Percentiles rank a stretch among this genome's conserved stretches.
phyloP scores from a whole-genome alignment of 2,888 invertebrate species.

The Mesorhabditis spiculigera region DNA sequence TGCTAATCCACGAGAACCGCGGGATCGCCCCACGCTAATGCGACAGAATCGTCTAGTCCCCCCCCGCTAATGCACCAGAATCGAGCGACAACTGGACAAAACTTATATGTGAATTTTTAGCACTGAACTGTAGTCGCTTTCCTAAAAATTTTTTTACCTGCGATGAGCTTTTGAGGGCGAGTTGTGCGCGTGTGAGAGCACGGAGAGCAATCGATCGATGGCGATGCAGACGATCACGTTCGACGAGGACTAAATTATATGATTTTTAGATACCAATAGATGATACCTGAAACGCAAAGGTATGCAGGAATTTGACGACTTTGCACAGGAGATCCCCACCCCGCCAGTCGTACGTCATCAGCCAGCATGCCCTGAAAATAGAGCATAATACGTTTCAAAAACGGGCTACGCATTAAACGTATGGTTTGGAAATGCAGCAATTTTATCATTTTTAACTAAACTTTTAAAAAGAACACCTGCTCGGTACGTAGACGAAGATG shows the following conservation, averaged over 20 bases:
- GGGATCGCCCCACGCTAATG: too few relatives aligned
- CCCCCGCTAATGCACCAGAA: too few relatives aligned
- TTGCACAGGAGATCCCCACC: constrained; percentile 56
- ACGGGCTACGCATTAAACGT: too few relatives aligned
- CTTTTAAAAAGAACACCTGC: constrained; percentile 13
- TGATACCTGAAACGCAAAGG: constrained; percentile 53
- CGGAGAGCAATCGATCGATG: constrained; percentile 53
- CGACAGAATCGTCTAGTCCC: too few relatives aligned
- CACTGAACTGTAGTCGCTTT: too few relatives aligned
- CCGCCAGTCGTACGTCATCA: constrained; percentile 56
- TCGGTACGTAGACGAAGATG: constrained; percentile 56
- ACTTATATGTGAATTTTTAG: too few relatives aligned
- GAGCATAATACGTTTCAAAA: too few relatives aligned
- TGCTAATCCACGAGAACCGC: too few relatives aligned
- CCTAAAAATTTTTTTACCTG: constrained; percentile 9
- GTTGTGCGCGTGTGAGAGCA: constrained; percentile 46
- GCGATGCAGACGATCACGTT: constrained; percentile 59
- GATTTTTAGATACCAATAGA: not conserved
- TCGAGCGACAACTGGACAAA: too few relatives aligned
- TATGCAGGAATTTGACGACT: constrained; percentile 53
- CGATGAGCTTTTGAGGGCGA: constrained; percentile 44
- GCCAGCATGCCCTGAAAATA: constrained; percentile 45
- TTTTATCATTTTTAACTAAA: too few relatives aligned
- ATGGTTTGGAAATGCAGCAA: too few relatives aligned
- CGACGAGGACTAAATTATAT: constrained; percentile 48